A percentile compares a stretch with the other conserved stretches of the same genome.
These are phyloP conservation scores for Botrylloides violaceus DNA, from an alignment of 23 tunicate species.

Conservation along the genomic window DNA sequence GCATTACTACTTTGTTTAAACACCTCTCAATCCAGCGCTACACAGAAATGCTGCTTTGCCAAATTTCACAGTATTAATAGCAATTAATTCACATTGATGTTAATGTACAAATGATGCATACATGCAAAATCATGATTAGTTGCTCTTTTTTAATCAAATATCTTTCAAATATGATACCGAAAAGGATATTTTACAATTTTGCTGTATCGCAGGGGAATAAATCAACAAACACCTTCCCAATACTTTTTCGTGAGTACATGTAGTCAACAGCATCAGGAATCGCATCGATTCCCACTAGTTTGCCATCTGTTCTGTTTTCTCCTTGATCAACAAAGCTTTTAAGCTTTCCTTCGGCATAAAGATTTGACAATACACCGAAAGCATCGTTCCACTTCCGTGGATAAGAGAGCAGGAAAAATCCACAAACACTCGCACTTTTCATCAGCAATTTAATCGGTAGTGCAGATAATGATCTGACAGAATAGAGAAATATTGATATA, in stretches of 20 bases:
- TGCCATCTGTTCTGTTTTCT: conserved; percentile 27
- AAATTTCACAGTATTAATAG: too few relatives aligned
- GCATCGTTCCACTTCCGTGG: conserved; percentile 55
- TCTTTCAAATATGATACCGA: too few relatives aligned
- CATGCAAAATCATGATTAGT: too few relatives aligned
- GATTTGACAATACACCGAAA: conserved; percentile 31
- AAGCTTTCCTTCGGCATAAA: conserved; percentile 24
- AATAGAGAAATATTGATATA: neutral
- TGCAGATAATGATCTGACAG: conserved; percentile 69
- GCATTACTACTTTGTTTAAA: too few relatives aligned
- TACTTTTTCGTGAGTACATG: conserved; percentile 82
- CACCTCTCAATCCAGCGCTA: too few relatives aligned
- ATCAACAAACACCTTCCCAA: conserved; percentile 86
- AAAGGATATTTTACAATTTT: too few relatives aligned
- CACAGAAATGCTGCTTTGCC: too few relatives aligned
- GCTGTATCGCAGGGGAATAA: conserved; percentile 4
- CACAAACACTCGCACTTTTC: conserved; percentile 88
- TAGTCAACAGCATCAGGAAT: conserved; percentile 89
- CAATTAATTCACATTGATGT: too few relatives aligned
- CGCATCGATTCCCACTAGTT: conserved; percentile 64
- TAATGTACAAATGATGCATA: too few relatives aligned
- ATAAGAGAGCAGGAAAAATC: conserved; percentile 86
- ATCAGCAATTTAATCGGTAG: conserved; percentile 87
- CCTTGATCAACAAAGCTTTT: conserved; percentile 51
- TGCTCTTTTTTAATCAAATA: too few relatives aligned